Percentiles rank a stretch among this genome's conserved stretches.
phyloP scores from a whole-genome alignment of 1,140 invertebrate genomes.

The Drosophila bocqueti region DNA sequence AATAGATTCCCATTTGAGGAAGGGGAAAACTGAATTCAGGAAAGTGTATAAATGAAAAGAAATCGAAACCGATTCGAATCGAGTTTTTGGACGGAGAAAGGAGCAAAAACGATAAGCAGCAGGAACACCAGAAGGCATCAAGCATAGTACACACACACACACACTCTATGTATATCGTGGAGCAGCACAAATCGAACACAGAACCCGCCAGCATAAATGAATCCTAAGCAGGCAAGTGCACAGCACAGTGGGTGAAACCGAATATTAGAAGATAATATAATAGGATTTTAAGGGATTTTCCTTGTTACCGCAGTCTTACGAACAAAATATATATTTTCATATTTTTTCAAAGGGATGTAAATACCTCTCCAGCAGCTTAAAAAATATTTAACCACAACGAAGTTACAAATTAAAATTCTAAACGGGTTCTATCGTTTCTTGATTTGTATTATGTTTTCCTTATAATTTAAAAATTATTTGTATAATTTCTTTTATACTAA shows the following conservation, averaged over 20 bases:
- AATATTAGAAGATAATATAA: background rate
- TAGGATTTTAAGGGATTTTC: too few relatives aligned
- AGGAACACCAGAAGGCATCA: slow-evolving; percentile 27
- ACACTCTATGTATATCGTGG: background rate
- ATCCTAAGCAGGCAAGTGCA: slow-evolving; percentile 64
- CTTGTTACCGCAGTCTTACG: too few relatives aligned
- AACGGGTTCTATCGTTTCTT: background rate
- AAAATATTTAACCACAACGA: too few relatives aligned
- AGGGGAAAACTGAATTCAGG: slow-evolving; percentile 46
- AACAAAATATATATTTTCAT: too few relatives aligned
- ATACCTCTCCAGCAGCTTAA: too few relatives aligned
- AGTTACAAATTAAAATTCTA: too few relatives aligned
- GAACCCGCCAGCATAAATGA: slow-evolving; percentile 71
- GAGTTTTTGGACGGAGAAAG: slow-evolving; percentile 9
- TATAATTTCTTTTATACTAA: background rate
- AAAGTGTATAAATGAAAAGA: slow-evolving; percentile 82
- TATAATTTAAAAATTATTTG: too few relatives aligned
- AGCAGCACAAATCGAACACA: slow-evolving; percentile 37
- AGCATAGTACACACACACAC: slow-evolving; percentile 5
- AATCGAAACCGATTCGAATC: slow-evolving; percentile 73
- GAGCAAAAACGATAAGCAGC: slow-evolving; percentile 64
- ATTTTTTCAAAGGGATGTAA: too few relatives aligned
- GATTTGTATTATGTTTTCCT: background rate
- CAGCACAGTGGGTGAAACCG: slow-evolving; percentile 25
- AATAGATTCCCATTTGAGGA: background rate